A percentile compares a stretch with the other conserved stretches of the same genome.
Evolutionary conservation across 1,140 invertebrate genomes (phyloP).

Genomic region (Sinella curviseta): DNA sequence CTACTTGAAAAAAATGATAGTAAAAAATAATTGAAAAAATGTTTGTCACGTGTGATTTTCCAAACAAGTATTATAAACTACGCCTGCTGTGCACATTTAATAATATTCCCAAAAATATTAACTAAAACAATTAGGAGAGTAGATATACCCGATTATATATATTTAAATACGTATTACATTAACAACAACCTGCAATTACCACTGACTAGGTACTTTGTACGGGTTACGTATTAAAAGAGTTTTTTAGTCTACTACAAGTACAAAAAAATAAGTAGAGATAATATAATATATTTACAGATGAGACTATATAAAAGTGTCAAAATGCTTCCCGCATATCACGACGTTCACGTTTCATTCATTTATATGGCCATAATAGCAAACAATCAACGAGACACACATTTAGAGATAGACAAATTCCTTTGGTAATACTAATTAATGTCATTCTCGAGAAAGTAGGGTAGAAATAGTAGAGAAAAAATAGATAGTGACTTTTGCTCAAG

Average conservation of each 20-base stretch:
- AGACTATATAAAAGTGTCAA: background rate
- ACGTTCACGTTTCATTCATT: background rate
- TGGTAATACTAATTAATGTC: too few relatives aligned
- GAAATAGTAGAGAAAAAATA: too few relatives aligned
- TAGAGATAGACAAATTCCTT: too few relatives aligned
- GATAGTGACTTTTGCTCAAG: too few relatives aligned
- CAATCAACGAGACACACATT: too few relatives aligned
- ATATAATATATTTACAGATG: background rate
- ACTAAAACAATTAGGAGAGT: background rate
- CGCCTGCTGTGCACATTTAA: background rate
- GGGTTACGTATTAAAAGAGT: background rate
- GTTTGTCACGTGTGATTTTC: too few relatives aligned
- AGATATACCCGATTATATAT: background rate
- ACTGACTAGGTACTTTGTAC: background rate
- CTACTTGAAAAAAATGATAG: background rate
- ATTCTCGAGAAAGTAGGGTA: too few relatives aligned
- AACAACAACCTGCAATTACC: constrained; percentile 16
- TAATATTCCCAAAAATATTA: too few relatives aligned
- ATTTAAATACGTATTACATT: background rate
- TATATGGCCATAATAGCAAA: too few relatives aligned
- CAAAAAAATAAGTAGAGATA: background rate
- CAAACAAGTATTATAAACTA: too few relatives aligned
- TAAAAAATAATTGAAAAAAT: background rate
- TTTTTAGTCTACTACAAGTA: too few relatives aligned
- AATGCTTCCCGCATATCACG: background rate